A percentile compares a stretch with the other conserved stretches of the same genome.
phyloP scores from a whole-genome alignment of 2,888 invertebrate species.

The Coelopa pilipes region DNA sequence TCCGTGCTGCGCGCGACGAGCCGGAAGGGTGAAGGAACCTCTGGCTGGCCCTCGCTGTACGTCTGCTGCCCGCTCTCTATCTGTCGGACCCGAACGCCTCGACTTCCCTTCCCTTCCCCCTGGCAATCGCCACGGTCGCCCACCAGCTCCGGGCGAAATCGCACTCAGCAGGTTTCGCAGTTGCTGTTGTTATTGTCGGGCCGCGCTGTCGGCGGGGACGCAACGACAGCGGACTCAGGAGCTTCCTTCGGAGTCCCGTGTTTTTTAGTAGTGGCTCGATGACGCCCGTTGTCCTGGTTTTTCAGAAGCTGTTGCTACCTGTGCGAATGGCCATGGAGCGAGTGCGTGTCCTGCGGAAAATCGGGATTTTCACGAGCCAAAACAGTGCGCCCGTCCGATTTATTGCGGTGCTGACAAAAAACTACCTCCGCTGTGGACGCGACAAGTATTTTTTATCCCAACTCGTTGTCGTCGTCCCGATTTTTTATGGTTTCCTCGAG shows the following conservation, averaged over 20 bases:
- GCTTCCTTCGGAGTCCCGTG: neutral
- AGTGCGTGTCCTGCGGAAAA: conserved; percentile 7
- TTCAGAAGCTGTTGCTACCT: neutral
- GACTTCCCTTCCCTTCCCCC: too few relatives aligned
- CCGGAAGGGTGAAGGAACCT: conserved; percentile 30
- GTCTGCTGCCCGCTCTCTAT: too few relatives aligned
- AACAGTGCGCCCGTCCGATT: neutral
- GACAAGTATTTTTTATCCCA: neutral
- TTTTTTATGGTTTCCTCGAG: conserved; percentile 26
- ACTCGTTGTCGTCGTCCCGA: conserved; percentile 24
- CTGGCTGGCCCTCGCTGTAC: neutral
- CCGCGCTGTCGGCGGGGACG: too few relatives aligned
- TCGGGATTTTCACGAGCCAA: neutral
- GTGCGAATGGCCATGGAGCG: neutral
- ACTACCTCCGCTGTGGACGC: neutral
- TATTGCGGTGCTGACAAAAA: neutral
- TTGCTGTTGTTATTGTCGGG: too few relatives aligned
- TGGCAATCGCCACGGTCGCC: too few relatives aligned
- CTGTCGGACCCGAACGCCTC: too few relatives aligned
- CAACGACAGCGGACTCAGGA: neutral
- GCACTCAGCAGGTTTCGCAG: conserved; percentile 38
- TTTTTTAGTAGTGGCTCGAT: neutral
- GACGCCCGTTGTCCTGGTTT: neutral
- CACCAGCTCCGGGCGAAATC: neutral
- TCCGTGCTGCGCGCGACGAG: conserved; percentile 15